Percentiles rank a stretch among this genome's conserved stretches.
Evolutionary conservation across 1,140 invertebrate genomes (phyloP).

Genomic region (Drosophila ohnishii): DNA sequence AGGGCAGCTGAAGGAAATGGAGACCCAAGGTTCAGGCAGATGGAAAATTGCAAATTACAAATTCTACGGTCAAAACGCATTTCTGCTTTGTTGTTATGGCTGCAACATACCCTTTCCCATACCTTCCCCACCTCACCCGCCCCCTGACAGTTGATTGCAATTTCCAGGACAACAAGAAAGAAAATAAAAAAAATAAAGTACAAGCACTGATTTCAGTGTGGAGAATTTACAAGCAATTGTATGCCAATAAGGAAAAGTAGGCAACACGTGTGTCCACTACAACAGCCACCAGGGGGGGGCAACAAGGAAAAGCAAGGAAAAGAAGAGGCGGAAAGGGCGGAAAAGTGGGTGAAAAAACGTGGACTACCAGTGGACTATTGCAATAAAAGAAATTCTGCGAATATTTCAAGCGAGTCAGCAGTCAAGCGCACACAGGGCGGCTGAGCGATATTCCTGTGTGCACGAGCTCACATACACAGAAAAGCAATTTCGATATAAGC

Average conservation of each 20-base stretch:
- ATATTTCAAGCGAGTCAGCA: constrained; percentile 67
- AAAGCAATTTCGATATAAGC: constrained; percentile 75
- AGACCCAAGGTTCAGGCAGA: constrained; percentile 20
- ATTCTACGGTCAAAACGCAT: constrained; percentile 51
- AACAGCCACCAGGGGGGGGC: constrained; percentile 16
- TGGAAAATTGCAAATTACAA: constrained; percentile 67
- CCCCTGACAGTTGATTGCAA: constrained; percentile 54
- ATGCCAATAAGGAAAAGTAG: constrained; percentile 67
- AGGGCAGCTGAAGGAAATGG: constrained; percentile 1
- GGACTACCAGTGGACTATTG: constrained; percentile 60
- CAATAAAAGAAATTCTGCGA: constrained; percentile 77
- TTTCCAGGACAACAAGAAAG: constrained; percentile 47
- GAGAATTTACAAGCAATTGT: constrained; percentile 72
- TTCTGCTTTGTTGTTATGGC: constrained; percentile 22
- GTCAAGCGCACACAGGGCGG: constrained; percentile 56
- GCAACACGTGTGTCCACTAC: constrained; percentile 64
- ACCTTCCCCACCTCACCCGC: neutral
- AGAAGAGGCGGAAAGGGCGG: neutral
- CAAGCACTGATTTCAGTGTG: constrained; percentile 57
- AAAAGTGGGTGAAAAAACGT: constrained; percentile 31
- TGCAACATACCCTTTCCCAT: constrained; percentile 10
- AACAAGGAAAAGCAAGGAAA: constrained; percentile 11
- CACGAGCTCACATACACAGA: constrained; percentile 31
- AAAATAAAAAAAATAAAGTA: constrained; percentile 29
- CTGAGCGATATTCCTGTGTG: constrained; percentile 55